Evolutionary conservation across 1,140 invertebrate genomes (phyloP).

Genomic region (Drosophila bocqueti): DNA sequence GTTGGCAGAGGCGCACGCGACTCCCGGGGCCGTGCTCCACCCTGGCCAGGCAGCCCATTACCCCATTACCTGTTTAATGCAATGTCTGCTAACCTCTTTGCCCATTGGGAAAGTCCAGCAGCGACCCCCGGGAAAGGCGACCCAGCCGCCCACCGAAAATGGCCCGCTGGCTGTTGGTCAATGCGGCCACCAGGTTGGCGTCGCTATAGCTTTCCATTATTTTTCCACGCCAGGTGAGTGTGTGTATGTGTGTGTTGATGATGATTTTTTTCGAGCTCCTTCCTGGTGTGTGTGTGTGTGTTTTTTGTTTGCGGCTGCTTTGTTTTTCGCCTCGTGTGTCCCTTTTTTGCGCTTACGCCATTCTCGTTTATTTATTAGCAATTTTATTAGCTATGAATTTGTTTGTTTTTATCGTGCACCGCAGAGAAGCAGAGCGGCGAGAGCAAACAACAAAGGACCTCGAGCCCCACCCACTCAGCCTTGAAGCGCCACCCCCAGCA

Average conservation of each 20-base stretch:
- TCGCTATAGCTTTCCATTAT: slow-evolving; percentile 66
- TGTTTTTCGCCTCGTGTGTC: slow-evolving; percentile 75
- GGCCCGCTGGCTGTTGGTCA: slow-evolving; percentile 77
- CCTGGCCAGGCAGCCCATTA: neutral
- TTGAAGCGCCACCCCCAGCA: neutral
- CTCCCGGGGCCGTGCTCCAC: slow-evolving; percentile 16
- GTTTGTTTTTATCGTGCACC: slow-evolving; percentile 81
- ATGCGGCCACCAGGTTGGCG: slow-evolving; percentile 78
- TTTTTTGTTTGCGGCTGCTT: slow-evolving; percentile 72
- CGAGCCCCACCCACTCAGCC: neutral
- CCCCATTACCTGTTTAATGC: slow-evolving; percentile 48
- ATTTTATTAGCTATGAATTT: slow-evolving; percentile 84
- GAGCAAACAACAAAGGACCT: slow-evolving; percentile 47
- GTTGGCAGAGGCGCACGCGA: slow-evolving; percentile 41
- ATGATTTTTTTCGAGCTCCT: slow-evolving; percentile 35
- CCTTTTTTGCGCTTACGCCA: slow-evolving; percentile 79
- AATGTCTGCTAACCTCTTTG: slow-evolving; percentile 36
- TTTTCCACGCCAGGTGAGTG: slow-evolving; percentile 29
- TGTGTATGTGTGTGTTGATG: slow-evolving; percentile 26
- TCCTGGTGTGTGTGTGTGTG: slow-evolving; percentile 14
- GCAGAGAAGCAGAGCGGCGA: slow-evolving; percentile 36
- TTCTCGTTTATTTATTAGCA: slow-evolving; percentile 84
- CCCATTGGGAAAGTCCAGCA: slow-evolving; percentile 11
- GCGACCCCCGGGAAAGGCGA: neutral
- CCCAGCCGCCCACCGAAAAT: slow-evolving; percentile 58